phyloP scores from a whole-genome alignment of 2,113 vertebrate species.

The Toxostoma redivivum region DNA sequence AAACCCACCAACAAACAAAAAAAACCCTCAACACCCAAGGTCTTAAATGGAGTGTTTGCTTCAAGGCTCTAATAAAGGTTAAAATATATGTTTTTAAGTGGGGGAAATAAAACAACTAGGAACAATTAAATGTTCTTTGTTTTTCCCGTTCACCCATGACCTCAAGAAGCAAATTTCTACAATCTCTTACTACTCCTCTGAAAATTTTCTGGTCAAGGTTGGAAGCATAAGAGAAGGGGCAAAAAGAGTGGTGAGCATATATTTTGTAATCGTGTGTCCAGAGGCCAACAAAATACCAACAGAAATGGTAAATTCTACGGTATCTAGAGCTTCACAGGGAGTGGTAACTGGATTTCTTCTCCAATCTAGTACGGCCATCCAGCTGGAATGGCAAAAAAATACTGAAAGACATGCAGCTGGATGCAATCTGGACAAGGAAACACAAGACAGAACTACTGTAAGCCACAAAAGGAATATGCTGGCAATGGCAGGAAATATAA shows the following conservation, averaged over 20 bases:
- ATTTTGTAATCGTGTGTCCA: background rate
- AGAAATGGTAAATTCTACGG: background rate
- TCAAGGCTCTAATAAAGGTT: background rate
- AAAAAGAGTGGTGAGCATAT: background rate
- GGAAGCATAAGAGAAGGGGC: background rate
- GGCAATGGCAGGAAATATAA: background rate
- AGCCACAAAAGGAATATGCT: background rate
- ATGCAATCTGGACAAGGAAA: background rate
- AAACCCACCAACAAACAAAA: background rate
- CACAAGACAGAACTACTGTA: background rate
- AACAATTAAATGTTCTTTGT: background rate
- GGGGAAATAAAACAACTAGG: background rate
- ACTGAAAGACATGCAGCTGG: background rate
- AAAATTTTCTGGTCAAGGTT: background rate
- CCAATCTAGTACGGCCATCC: background rate
- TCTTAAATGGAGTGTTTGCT: background rate
- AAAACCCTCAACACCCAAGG: background rate
- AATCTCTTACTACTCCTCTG: background rate
- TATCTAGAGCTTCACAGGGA: background rate
- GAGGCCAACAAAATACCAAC: background rate
- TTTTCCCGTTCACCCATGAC: background rate
- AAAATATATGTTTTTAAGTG: slow-evolving; percentile 5
- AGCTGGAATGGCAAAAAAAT: background rate
- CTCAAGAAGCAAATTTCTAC: background rate
- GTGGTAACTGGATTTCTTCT: background rate